A percentile compares a stretch with the other conserved stretches of the same genome.
Conservation (phyloP, 2,113 vertebrate species). For the Recurvirostra avosetta region DNA sequence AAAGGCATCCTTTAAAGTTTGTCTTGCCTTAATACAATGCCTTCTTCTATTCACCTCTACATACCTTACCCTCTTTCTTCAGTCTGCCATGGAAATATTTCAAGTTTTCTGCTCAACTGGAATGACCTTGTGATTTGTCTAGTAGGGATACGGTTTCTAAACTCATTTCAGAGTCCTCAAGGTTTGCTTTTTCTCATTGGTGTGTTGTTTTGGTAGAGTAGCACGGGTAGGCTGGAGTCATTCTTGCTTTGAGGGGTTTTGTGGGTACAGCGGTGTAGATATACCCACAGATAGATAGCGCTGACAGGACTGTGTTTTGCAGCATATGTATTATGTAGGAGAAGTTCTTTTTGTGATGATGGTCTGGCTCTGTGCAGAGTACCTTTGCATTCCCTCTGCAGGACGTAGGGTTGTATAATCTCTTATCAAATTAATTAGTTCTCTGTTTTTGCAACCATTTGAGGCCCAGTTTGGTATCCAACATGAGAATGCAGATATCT, state of each 20-base stretch:
- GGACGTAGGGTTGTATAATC: not conserved
- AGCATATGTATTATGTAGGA: not conserved
- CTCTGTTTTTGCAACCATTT: not conserved
- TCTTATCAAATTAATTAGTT: not conserved
- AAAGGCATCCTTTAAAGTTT: not conserved
- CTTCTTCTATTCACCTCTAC: not conserved
- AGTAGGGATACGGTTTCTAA: not conserved
- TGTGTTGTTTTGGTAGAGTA: not conserved
- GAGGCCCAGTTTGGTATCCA: not conserved
- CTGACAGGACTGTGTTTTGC: not conserved
- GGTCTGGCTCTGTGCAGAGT: too few relatives aligned
- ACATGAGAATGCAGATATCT: not conserved
- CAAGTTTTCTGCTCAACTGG: not conserved
- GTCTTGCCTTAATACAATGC: not conserved
- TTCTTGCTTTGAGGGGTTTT: not conserved
- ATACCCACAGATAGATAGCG: fast-evolving
- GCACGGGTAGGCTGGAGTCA: not conserved
- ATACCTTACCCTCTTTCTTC: not conserved
- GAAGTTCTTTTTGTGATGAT: not conserved
- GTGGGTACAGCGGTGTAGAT: not conserved
- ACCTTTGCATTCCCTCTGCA: not conserved
- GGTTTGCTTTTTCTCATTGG: not conserved
- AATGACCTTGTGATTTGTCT: not conserved
- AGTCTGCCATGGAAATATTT: not conserved
- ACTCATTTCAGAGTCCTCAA: not conserved